phyloP scores from a whole-genome alignment of 1,140 invertebrate species.

The Charaxes varanes region DNA sequence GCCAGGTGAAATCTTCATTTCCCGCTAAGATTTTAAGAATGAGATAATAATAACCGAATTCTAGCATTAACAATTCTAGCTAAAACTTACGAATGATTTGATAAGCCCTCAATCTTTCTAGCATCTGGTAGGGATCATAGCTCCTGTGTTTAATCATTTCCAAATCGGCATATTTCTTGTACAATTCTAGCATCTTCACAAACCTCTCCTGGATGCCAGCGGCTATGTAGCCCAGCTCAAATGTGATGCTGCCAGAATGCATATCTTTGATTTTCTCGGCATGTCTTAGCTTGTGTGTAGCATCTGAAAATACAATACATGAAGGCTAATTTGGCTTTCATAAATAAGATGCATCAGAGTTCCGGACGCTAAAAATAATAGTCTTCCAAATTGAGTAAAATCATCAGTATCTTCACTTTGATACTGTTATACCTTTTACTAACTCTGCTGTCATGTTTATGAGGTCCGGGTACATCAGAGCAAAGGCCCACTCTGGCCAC shows the following conservation, averaged over 20 bases:
- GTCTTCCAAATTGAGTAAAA: no score
- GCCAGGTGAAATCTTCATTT: no score
- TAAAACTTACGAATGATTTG: slow-evolving; percentile 19
- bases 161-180: slow-evolving; percentile 15
- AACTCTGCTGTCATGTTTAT: no score
- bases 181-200: slow-evolving; percentile 24
- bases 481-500: no score
- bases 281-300: slow-evolving; percentile 17
- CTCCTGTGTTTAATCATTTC: neutral
- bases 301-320: slow-evolving; percentile 13
- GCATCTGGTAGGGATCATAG: neutral
- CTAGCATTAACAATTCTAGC: neutral
- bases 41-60: no score
- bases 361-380: no score
- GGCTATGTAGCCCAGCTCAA: slow-evolving; percentile 27
- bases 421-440: no score
- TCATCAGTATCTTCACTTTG: no score
- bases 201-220: slow-evolving; percentile 26
- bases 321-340: no score
- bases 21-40: no score
- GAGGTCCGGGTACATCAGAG: no score
- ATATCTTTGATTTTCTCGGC: slow-evolving; percentile 21
- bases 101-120: slow-evolving; percentile 15
- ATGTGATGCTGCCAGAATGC: slow-evolving; percentile 22
- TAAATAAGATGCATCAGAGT: no score